Conservation (phyloP, 2,888 invertebrate genomes). For the Lutraria lutraria region DNA sequence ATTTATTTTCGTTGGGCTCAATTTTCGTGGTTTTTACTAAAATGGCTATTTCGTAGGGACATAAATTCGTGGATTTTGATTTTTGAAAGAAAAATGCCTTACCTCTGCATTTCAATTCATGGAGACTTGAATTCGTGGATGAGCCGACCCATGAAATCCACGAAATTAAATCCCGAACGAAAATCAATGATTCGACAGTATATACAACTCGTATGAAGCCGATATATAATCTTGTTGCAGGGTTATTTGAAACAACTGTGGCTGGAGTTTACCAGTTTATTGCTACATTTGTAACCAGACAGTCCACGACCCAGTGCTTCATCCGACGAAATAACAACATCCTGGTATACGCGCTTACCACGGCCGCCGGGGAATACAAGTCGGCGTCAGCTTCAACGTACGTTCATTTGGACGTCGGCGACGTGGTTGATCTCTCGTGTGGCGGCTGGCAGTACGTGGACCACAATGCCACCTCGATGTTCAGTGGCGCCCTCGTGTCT, state of each 20-base stretch:
- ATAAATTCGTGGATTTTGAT: no score
- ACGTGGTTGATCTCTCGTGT: conserved; percentile 31
- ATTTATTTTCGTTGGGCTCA: no score
- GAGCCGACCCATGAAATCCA: no score
- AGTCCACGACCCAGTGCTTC: conserved; percentile 30
- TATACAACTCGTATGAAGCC: no score
- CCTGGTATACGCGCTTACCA: conserved; percentile 35
- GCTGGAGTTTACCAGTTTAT: conserved; percentile 42
- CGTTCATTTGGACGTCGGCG: conserved; percentile 26
- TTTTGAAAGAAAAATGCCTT: no score
- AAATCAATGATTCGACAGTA: no score
- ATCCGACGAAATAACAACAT: conserved; percentile 29
- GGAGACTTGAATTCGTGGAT: no score
- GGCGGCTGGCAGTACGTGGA: conserved; percentile 44
- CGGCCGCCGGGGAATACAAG: conserved; percentile 23
- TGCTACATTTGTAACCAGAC: conserved; percentile 25
- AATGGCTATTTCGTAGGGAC: no score
- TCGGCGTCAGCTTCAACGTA: conserved; percentile 37
- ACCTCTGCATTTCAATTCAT: no score
- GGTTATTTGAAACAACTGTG: conserved; percentile 3
- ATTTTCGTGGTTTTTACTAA: no score
- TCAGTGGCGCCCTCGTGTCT: conserved; percentile 25
- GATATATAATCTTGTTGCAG: background rate
- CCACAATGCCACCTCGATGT: conserved; percentile 33
- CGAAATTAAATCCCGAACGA: no score